Evolutionary conservation across 2,888 invertebrate species (phyloP), one percentile per base, ranked within the genome.

Genomic region (Chloromyia formosa): DNA sequence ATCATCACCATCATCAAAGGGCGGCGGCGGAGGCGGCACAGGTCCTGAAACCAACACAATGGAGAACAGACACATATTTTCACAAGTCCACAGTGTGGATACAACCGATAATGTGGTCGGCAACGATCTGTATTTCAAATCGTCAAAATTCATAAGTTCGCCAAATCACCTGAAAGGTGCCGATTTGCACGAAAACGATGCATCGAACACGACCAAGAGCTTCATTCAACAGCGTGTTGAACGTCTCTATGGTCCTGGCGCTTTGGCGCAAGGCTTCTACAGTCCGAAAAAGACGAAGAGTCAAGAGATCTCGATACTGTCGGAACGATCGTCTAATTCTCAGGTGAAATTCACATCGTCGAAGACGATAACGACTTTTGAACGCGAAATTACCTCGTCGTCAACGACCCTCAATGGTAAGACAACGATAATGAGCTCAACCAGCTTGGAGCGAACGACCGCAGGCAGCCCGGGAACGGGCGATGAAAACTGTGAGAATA

Each of bases 211-310:
- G 18, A 88, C 89, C 81, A 91, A 90, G 82, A 92, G 95, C 64
- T 94, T 95, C 81, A 94, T 96, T 58, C 93, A 95, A 82, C 95
- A 95, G 81, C 89, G 95, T 60, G 95, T 96, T 0, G 96, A 96
- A 81, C 88, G 95, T 71, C 86, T 96, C 1, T 96, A 95, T 82
- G 96, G 96, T 0, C 94, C 94, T 0, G 94, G 94, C 3, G 94
- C 95, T 1, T 83, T 95, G 42, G 94, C 94, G 1, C 94, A 94
- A 83, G 94, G 93, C 0, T 94, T 94, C 83, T 93, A 94, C 83
- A 90, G 91, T 78, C 89, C 90, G 79, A 85, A 84, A 72, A 84
- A 84, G 75, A 77, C 68, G 27, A 56, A 45, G 45, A 66, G 12
- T 54, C 64, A 62, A 20, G 64, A 62, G 53, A 64, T 54, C 10